Evolutionary conservation across 2,888 invertebrate genomes (phyloP), one percentile per base, ranked within the genome.

Genomic region (Argyra leucocephala): DNA sequence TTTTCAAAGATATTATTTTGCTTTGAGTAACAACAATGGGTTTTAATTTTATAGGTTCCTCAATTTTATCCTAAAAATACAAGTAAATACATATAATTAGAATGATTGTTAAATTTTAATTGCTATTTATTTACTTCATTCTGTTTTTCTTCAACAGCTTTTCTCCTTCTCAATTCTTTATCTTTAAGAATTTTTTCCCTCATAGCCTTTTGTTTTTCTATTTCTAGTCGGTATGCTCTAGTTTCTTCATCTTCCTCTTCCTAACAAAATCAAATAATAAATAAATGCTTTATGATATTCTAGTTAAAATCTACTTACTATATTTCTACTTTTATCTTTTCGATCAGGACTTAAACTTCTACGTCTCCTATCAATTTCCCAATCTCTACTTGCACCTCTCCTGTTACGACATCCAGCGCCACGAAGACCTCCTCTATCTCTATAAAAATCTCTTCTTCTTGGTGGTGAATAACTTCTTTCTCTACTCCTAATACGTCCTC

Each of bases 231-330:
- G 70, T 82, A 82, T 60, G 75, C 77, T 66, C 77, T 77, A 22
- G 81, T 82, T 69, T 82, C 81, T 70, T 82, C 82, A 70, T 82
- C 82, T 71, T 82, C 82, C 63, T 81, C 80, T 70, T 75, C 75
- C 74, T 78, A 67, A 26, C 22, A 57, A 4, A 57, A 58, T 10
- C 15, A 65, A 57, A 63, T 15, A 24, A 62, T 61, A 48, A 15
- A 63, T 64, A 64, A 1, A 24, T 12, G 18, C 31, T 31, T 31
- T 6, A 2, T 6, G 12, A 31, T 1, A 31, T 31, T 10, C 31
- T 4, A 26, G 7, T 31, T 31, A 6, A 31, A n/a, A n/a, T n/a
- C n/a, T 9, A 71, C 75, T 72, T 71, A 78, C 80, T 71, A 74
- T 70, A 64, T 69, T 69, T 65, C 76, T 71, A 65, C 78, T 78